Evolutionary conservation across 2,797 vertebrate genomes (phyloP).

Genomic region (Coracias cyanogaster): DNA sequence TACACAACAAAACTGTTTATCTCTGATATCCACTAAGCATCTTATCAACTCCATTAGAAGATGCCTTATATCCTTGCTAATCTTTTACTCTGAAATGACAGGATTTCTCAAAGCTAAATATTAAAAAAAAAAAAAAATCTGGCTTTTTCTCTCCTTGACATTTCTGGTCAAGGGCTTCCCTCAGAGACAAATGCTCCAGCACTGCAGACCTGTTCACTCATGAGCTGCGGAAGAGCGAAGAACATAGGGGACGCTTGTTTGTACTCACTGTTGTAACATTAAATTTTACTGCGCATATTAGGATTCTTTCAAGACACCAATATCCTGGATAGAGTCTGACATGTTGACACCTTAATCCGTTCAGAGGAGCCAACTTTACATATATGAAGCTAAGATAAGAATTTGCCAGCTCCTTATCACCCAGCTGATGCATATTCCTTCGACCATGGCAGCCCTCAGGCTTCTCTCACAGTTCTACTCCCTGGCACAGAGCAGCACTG

Average conservation of each 20-base stretch:
- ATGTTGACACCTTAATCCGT: background rate
- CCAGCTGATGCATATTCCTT: background rate
- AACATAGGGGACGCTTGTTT: background rate
- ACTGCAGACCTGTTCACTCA: background rate
- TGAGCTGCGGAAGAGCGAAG: background rate
- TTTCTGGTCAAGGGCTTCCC: background rate
- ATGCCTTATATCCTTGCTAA: conserved; percentile 21
- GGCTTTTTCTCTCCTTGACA: background rate
- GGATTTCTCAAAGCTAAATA: background rate
- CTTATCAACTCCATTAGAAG: background rate
- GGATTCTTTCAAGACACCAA: background rate
- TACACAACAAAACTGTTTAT: conserved; percentile 11
- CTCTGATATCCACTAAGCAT: background rate
- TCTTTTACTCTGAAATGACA: conserved; percentile 21
- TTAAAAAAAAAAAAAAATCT: background rate
- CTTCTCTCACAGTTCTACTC: background rate
- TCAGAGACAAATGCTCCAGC: background rate
- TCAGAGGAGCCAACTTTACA: background rate
- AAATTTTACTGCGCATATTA: background rate
- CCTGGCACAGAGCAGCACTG: background rate
- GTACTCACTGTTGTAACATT: background rate
- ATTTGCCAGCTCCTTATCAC: background rate
- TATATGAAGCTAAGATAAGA: background rate
- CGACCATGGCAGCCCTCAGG: background rate
- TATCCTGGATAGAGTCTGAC: background rate